phyloP scores from a whole-genome alignment of 2,797 vertebrate genomes.

The Phrynocephalus forsythii region DNA sequence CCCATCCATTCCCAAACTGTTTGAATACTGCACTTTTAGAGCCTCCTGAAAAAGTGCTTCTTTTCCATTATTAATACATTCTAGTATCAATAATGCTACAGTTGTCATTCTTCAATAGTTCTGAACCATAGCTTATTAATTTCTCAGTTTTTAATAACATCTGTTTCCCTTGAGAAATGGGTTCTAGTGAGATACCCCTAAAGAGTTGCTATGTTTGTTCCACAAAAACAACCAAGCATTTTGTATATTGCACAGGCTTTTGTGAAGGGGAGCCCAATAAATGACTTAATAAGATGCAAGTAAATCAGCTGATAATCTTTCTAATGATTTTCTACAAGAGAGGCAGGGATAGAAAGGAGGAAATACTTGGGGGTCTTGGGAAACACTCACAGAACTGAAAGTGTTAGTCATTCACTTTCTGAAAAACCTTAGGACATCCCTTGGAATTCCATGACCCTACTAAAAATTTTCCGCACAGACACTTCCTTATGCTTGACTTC shows the following conservation, averaged over 20 bases:
- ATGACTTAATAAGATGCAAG: too few species aligned
- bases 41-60: neutral
- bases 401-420: neutral
- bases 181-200: conserved; percentile 3
- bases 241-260: too few species aligned
- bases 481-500: conserved; percentile 68
- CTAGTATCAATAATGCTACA: neutral
- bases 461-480: conserved; percentile 51
- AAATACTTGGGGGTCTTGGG: conserved; percentile 18
- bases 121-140: neutral
- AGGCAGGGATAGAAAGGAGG: neutral
- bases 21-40: neutral
- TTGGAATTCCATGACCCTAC: conserved; percentile 47
- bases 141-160: conserved; percentile 7
- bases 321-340: neutral
- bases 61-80: neutral
- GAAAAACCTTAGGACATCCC: conserved; percentile 53
- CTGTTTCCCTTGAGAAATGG: neutral
- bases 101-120: neutral
- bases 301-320: neutral
- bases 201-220: neutral
- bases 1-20: neutral
- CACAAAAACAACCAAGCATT: too few species aligned
- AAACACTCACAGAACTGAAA: neutral
- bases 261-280: too few species aligned